phyloP scores from a whole-genome alignment of 1,140 invertebrate genomes.

The Apolygus lucorum region DNA sequence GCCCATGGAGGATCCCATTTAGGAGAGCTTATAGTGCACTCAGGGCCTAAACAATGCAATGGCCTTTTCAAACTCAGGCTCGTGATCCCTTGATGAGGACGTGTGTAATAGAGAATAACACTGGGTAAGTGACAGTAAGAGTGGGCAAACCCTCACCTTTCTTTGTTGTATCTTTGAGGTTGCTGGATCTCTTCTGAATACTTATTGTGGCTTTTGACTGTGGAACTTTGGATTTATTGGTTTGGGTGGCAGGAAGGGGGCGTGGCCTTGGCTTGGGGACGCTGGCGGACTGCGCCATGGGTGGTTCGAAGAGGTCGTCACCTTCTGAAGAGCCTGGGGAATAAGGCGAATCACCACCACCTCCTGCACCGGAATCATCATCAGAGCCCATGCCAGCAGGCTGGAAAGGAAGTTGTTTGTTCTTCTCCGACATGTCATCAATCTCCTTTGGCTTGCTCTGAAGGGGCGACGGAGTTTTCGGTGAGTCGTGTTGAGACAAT shows the following conservation, averaged over 20 bases:
- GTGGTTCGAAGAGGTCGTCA: constrained; percentile 77
- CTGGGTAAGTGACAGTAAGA: no score
- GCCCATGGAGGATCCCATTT: no score
- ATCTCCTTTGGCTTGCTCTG: constrained; percentile 2
- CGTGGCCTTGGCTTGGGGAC: constrained; percentile 32
- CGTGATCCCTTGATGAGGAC: no score
- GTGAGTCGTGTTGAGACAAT: constrained; percentile 19
- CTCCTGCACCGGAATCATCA: constrained; percentile 27
- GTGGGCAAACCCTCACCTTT: constrained; percentile 27
- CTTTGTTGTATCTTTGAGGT: constrained; percentile 35
- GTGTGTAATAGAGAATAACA: no score
- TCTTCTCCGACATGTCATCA: constrained; percentile 10
- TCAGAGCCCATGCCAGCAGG: constrained; percentile 18
- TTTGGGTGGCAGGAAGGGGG: constrained; percentile 42
- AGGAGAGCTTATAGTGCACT: no score
- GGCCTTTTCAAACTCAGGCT: no score
- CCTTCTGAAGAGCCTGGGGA: constrained; percentile 74
- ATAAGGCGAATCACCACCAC: constrained; percentile 59
- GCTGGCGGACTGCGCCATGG: constrained; percentile 38
- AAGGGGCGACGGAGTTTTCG: constrained; percentile 19
- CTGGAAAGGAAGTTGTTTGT: constrained; percentile 20
- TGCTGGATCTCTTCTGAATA: constrained; percentile 36
- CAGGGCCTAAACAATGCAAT: no score
- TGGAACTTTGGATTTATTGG: background rate
- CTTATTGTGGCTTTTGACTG: constrained; percentile 32